Evolutionary conservation across 2,888 invertebrate genomes (phyloP), one percentile per base, ranked within the genome.

Genomic region (Cephus nigrinus): DNA sequence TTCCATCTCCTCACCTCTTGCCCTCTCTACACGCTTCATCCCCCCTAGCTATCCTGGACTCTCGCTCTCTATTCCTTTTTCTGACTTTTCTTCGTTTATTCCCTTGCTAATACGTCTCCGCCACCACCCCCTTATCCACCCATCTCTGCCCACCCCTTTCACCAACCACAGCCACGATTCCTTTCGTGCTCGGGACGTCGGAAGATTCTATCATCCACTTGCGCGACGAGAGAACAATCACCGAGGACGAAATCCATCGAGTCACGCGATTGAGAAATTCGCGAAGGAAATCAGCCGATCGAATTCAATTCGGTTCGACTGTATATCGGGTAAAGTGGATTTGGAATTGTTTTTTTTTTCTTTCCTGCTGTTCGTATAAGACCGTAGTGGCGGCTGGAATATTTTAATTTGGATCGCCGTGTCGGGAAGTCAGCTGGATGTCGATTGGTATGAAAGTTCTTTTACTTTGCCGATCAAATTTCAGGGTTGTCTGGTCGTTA

Each of bases 241-340:
- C 31, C 1, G 71, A 30, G 31, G 12, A 23, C 55, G 55, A 55
- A 23, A 55, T 55, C 9, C 55, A 55, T 55, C 23, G 55, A 55
- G 55, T 55, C 55, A 55, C 55, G 55, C 55, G 55, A 55, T 55
- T 71, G 71, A 71, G 71, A 71, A 71, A 71, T 32, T 55, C 55
- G 23, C 5, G 55, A 55, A 55, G 55, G 23, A 55, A 55, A 55
- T 55, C 55, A 55, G 55, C 23, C 23, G 23, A 55, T 55, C 55
- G 23, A 55, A 55, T 55, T 55, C 23, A 55, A 23, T 55, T 55
- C 9, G 55, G 5, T 55, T 55, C 2, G 9, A 23, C 55, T 9
- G 15, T 23, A 55, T 55, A 9, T 23, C 23, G 55, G 55, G 55
- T 23, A 3, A 55, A 55, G 55, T 55, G 55, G 23, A 23, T 55